Evolutionary conservation across 2,113 vertebrate genomes (phyloP).

Genomic region (Opisthocomus hoazin): DNA sequence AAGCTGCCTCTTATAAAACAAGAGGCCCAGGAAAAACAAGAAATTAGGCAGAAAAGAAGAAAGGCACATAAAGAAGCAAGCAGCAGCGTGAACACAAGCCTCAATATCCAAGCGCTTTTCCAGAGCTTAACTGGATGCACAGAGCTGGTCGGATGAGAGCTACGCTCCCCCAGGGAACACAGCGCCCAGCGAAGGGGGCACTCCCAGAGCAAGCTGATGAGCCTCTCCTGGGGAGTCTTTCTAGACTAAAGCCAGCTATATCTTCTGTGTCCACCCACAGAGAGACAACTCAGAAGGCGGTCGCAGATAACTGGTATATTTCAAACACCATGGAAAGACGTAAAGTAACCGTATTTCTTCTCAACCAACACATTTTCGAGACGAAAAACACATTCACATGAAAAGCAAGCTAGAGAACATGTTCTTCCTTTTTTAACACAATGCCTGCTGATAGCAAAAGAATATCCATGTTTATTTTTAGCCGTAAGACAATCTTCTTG

Average conservation of each 20-base stretch:
- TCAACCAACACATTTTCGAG: not conserved
- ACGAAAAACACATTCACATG: not conserved
- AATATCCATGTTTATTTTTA: slow-evolving; percentile 22
- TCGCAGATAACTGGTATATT: not conserved
- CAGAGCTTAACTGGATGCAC: not conserved
- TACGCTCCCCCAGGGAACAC: rapidly evolving
- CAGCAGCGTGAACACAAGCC: not conserved
- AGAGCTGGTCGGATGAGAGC: not conserved
- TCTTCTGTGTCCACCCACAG: not conserved
- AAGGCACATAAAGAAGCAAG: not conserved
- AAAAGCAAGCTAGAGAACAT: not conserved
- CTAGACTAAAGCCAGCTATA: not conserved
- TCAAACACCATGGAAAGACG: not conserved
- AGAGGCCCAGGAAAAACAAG: not conserved
- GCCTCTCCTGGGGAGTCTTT: not conserved
- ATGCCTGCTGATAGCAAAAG: not conserved
- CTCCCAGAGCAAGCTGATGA: not conserved
- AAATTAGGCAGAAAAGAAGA: not conserved
- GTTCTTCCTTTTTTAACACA: not conserved
- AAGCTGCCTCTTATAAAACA: not conserved
- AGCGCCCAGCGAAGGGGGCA: rapidly evolving
- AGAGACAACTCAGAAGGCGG: not conserved
- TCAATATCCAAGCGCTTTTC: not conserved
- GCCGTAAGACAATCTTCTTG: not conserved
- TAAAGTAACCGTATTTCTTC: not conserved